phyloP scores from a whole-genome alignment of 1,140 invertebrate species.

The Eriosoma lanigerum region DNA sequence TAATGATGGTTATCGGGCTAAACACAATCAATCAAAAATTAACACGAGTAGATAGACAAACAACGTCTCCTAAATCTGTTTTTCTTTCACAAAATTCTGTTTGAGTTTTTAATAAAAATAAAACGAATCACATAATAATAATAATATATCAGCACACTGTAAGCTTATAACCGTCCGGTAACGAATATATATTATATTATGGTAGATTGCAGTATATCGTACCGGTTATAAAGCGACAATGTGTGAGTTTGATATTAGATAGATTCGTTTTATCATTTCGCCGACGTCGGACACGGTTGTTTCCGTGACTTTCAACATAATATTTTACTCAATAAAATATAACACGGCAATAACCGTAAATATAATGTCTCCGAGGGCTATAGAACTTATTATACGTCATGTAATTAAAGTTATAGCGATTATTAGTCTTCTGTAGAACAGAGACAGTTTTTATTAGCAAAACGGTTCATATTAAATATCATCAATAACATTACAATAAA shows the following conservation, averaged over 20 bases:
- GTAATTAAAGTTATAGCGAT: neutral
- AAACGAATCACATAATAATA: too few relatives aligned
- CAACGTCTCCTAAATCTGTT: too few relatives aligned
- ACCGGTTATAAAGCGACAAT: neutral
- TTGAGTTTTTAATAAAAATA: too few relatives aligned
- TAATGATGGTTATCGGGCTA: too few relatives aligned
- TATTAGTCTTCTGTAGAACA: neutral
- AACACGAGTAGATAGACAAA: too few relatives aligned
- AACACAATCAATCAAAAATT: too few relatives aligned
- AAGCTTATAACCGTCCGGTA: neutral
- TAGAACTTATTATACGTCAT: neutral
- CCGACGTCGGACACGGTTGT: neutral
- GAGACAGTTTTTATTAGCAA: constrained; percentile 1
- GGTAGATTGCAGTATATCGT: neutral
- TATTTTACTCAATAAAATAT: constrained; percentile 31
- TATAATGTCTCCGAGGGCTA: neutral
- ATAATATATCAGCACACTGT: too few relatives aligned
- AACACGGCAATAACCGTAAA: constrained; percentile 19
- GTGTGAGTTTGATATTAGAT: neutral
- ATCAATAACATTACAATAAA: too few relatives aligned
- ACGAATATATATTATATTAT: neutral
- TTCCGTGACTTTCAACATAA: neutral
- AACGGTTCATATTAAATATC: neutral
- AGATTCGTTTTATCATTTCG: neutral
- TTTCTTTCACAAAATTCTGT: too few relatives aligned